Evolutionary conservation across 1,140 invertebrate species (phyloP), one percentile per base, ranked within the genome.

Genomic region (Drosophila sulfurigaster): DNA sequence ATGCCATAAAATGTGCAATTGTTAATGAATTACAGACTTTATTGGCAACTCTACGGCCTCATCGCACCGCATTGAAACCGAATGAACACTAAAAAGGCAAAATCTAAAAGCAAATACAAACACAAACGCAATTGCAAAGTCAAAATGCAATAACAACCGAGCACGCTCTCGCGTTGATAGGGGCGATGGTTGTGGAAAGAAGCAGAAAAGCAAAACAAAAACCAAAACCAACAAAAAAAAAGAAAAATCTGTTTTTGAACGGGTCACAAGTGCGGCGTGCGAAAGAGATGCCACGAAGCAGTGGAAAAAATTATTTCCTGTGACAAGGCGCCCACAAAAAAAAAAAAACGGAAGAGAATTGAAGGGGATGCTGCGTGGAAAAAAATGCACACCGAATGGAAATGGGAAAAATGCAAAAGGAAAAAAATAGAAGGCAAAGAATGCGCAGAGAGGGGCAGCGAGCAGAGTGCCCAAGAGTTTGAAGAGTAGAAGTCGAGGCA

Each of bases 311-410:
- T 77, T 77, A 70, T 82, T 88, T 88, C 83, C 82, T 86, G 83
- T 79, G 76, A 85, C 82, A 82, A 75, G 76, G 66, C 70, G 78
- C 57, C 48, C 35, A 62, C 66, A 67, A 71, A 74, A 79, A 82
- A 69, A 72, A 71, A 74, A 79, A 82, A 69, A 25, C 20, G 20
- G 20, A 25, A 25, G 3, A 3, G 20, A 72, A 80, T 58, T 68
- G 48, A 74, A 87, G 82, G 83, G 80, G 83, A 69, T 73, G 82
- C 73, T 70, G 70, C 68, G 48, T 82, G 80, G 78, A 91, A 82
- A 87, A 87, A 87, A 91, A 91, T 88, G 78, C 86, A 89, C 76
- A 75, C 74, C 69, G 75, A 80, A 80, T 80, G 81, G 78, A 86
- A 85, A 81, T 67, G 81, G 62, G 70, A 88, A 75, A 82, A 79